Evolutionary conservation across 2,797 vertebrate genomes (phyloP).

Genomic region (Perodicticus potto): DNA sequence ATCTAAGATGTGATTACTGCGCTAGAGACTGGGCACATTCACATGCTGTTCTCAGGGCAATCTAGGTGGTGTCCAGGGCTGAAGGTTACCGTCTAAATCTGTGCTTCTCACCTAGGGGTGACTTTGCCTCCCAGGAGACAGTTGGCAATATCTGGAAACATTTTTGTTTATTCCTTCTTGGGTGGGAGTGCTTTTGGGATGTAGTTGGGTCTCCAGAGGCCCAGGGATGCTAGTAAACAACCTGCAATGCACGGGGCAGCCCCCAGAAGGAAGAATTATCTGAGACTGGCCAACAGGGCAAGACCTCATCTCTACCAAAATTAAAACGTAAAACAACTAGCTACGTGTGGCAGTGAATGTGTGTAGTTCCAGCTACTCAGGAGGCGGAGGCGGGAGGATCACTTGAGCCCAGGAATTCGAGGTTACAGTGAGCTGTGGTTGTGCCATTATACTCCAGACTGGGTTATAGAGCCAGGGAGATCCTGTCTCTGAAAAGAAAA

Average conservation of each 20-base stretch:
- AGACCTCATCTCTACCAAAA: not conserved
- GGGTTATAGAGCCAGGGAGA: not conserved
- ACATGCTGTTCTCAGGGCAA: not conserved
- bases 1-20: not conserved
- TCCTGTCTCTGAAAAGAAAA: not conserved
- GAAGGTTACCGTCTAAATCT: not conserved
- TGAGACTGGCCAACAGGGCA: not conserved
- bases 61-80: not conserved
- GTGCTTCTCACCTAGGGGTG: not conserved
- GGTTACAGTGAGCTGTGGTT: not conserved
- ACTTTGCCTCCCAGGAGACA: not conserved
- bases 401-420: not conserved
- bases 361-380: not conserved
- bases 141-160: not conserved
- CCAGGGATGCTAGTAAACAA: not conserved
- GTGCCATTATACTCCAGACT: not conserved
- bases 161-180: not conserved
- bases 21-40: not conserved
- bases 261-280: not conserved
- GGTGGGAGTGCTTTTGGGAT: not conserved
- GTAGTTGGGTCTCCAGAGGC: not conserved
- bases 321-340: not conserved
- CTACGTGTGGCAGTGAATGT: not conserved
- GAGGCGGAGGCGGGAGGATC: not conserved
- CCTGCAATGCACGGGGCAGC: not conserved